Evolutionary conservation across 1,140 invertebrate genomes (phyloP), one percentile per base, ranked within the genome.

Genomic region (Drosophila biarmipes): DNA sequence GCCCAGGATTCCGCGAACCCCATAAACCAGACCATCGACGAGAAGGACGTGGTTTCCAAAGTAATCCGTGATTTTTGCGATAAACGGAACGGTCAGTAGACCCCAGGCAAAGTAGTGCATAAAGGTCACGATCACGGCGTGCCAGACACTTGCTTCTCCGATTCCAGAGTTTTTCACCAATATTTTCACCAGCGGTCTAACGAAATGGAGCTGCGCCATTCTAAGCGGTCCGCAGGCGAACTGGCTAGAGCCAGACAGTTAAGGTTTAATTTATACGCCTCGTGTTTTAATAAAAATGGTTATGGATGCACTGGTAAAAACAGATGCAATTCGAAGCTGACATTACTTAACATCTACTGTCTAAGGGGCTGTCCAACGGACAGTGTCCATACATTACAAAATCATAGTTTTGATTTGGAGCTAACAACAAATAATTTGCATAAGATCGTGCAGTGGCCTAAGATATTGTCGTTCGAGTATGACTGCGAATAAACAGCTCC

Each of bases 71-170:
- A 99, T 93, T 76, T 97, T 95, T 95, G 96, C 96, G 91, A 99
- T 99, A 90, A 99, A 97, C 42, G 99, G 98, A 94, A 98, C 98
- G 38, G 98, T 99, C 43, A 99, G 94, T 62, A 99, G 94, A 57
- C 99, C 99, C 98, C 99, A 99, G 58, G 98, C 97, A 93, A 99
- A 99, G 94, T 99, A 99, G 94, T 99, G 99, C 92, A 99, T 93
- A 93, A 99, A 99, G 93, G 99, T 99, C 76, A 99, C 98, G 77
- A 99, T 96, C 90, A 99, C 93, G 35, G 98, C 99, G 95, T 99
- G 99, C 93, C 98, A 98, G 27, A 99, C 96, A 90, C 96, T 98
- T 46, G 98, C 97, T 90, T 98, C 96, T 71, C 97, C 97, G 89
- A 98, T 95, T 73, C 97, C 97, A 71, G 97, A 97, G 24, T 17